phyloP scores from a whole-genome alignment of 2,113 vertebrate genomes.

The Piprites chloris region DNA sequence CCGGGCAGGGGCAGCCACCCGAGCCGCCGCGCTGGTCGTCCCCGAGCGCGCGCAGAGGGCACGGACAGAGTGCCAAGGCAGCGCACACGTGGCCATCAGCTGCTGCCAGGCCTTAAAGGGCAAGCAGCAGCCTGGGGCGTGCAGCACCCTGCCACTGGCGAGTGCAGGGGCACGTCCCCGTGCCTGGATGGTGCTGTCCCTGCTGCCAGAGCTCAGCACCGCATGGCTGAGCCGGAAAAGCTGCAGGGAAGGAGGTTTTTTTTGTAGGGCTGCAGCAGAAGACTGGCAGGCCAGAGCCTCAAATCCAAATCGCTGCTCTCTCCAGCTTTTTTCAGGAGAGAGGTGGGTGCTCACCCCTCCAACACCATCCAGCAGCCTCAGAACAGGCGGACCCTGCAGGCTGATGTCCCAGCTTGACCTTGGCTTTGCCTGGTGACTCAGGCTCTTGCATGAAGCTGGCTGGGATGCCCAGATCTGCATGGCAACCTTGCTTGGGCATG shows the following conservation, averaged over 20 bases:
- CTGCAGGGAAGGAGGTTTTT: not conserved
- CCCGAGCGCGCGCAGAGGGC: not conserved
- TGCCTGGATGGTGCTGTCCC: not conserved
- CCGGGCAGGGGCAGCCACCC: not conserved
- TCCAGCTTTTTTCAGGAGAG: not conserved
- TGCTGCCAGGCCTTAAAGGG: slow-evolving; percentile 52
- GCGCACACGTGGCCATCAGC: slow-evolving; percentile 50
- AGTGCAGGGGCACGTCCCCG: not conserved
- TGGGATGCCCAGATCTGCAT: not conserved
- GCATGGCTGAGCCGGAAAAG: not conserved
- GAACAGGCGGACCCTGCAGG: not conserved
- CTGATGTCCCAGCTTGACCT: not conserved
- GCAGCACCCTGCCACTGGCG: not conserved
- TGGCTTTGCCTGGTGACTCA: not conserved
- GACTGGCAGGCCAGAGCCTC: not conserved
- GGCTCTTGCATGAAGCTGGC: not conserved
- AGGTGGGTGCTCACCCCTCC: not conserved
- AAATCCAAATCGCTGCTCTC: not conserved
- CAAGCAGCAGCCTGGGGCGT: not conserved
- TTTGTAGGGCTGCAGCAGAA: not conserved
- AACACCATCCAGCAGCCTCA: not conserved
- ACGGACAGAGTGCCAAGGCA: not conserved
- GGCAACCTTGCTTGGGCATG: not conserved
- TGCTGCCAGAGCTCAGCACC: not conserved
- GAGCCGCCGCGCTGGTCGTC: not conserved